phyloP scores from a whole-genome alignment of 2,113 vertebrate species.

The Prietella phreatophila region DNA sequence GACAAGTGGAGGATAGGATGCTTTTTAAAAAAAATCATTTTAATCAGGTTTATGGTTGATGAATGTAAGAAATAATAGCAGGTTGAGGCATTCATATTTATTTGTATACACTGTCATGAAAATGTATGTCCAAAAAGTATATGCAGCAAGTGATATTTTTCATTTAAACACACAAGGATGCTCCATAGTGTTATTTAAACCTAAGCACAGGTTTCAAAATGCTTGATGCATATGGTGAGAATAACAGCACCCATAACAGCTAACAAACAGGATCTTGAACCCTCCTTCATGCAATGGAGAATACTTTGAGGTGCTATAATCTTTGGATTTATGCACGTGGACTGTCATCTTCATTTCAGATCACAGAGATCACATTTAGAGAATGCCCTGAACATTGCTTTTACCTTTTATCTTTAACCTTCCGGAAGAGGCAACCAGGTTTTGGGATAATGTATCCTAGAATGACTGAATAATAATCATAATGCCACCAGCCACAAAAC shows the following conservation, averaged over 20 bases:
- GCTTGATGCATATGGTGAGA: neutral
- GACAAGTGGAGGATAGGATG: constrained; percentile 17
- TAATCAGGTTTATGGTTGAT: neutral
- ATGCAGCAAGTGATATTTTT: neutral
- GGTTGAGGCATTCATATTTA: neutral
- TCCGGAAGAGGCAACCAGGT: neutral
- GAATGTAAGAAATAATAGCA: neutral
- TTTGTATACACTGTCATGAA: neutral
- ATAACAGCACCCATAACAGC: neutral
- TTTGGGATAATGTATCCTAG: neutral
- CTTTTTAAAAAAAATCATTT: neutral
- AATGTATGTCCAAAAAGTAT: neutral
- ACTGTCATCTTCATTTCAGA: neutral
- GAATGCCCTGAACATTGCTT: neutral
- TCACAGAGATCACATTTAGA: neutral
- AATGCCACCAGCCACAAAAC: neutral
- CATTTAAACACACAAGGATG: neutral
- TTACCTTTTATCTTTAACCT: neutral
- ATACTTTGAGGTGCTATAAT: neutral
- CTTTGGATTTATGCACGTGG: neutral
- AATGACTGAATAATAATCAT: neutral
- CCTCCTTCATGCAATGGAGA: neutral
- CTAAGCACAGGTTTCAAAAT: neutral
- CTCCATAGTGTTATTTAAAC: neutral
- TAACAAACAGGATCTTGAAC: neutral